Percentiles rank a stretch among this genome's conserved stretches.
phyloP scores from a whole-genome alignment of 2,888 invertebrate genomes.

The Tortricodes alternella region DNA sequence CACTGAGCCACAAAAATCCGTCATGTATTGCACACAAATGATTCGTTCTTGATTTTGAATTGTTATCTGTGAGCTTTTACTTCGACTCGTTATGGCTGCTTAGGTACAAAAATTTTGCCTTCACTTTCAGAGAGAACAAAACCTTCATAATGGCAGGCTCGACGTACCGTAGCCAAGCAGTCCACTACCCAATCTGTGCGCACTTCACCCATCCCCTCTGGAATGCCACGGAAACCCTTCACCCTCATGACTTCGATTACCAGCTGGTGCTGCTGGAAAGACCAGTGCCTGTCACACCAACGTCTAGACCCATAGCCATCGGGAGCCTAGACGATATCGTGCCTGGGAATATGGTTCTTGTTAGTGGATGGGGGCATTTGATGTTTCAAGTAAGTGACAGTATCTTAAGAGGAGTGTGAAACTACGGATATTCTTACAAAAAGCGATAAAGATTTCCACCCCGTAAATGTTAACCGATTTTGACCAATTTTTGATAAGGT shows the following conservation, averaged over 20 bases:
- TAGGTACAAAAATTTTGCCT: too few species aligned
- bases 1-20: too few species aligned
- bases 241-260: conserved; percentile 67
- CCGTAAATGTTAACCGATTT: too few species aligned
- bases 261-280: conserved; percentile 64
- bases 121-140: conserved; percentile 54
- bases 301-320: conserved; percentile 63
- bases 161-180: conserved; percentile 48
- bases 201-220: conserved; percentile 66
- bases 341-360: conserved; percentile 47
- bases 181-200: conserved; percentile 56
- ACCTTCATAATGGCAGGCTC: conserved; percentile 59
- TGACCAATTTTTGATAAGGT: too few species aligned
- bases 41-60: too few species aligned
- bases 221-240: conserved; percentile 42
- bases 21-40: too few species aligned
- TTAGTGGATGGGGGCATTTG: conserved; percentile 72
- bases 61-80: too few species aligned
- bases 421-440: too few species aligned
- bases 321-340: conserved; percentile 49
- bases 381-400: conserved; percentile 54
- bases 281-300: conserved; percentile 54
- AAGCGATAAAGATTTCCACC: too few species aligned
- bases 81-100: too few species aligned
- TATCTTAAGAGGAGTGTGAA: too few species aligned